These are phyloP conservation scores for Coenonympha arcania DNA, from an alignment of 2,888 invertebrate species.

Conservation along the genomic window DNA sequence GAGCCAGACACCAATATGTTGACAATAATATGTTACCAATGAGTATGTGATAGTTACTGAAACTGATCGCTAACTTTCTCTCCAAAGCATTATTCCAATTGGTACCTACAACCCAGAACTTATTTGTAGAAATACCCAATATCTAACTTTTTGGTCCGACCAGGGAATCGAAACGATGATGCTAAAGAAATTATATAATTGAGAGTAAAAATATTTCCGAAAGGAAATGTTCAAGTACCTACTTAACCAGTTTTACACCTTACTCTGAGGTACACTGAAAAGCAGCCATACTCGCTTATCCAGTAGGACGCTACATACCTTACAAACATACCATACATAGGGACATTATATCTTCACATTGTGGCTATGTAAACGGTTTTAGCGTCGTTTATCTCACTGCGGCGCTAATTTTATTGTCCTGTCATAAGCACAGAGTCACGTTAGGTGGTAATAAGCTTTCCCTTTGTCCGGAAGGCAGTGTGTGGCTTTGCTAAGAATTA, in stretches of 20 bases:
- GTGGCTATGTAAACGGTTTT: conserved; percentile 4
- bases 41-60: too few relatives aligned
- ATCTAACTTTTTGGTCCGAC: too few relatives aligned
- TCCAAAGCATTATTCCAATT: too few relatives aligned
- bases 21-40: too few relatives aligned
- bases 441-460: conserved; percentile 6
- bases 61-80: too few relatives aligned
- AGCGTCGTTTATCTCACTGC: conserved; percentile 15
- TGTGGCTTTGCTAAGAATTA: too few relatives aligned
- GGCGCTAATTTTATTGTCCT: conserved; percentile 24
- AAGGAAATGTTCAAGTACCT: neutral
- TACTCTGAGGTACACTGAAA: neutral
- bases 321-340: neutral
- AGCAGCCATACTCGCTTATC: neutral
- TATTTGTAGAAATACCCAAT: too few relatives aligned
- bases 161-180: neutral
- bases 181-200: neutral
- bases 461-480: neutral
- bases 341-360: neutral
- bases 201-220: neutral
- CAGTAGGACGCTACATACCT: neutral
- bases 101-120: too few relatives aligned
- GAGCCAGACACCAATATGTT: too few relatives aligned
- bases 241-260: neutral
- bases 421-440: conserved; percentile 11